phyloP scores from a whole-genome alignment of 2,888 invertebrate species.

The Lottia gigantea region DNA sequence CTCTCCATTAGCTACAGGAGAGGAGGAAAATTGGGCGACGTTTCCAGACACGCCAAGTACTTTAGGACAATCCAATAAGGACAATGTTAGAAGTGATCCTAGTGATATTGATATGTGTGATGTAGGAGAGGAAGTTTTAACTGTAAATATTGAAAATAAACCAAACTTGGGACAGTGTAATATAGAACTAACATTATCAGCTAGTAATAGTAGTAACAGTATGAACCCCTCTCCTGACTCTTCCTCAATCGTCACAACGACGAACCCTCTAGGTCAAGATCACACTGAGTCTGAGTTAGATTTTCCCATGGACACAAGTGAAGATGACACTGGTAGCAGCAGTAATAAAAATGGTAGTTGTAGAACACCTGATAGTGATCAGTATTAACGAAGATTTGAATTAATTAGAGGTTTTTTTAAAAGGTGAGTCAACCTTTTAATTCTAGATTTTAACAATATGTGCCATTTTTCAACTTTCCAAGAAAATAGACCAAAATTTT shows the following conservation, averaged over 20 bases:
- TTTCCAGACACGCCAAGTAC: conserved; percentile 28
- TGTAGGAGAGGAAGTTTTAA: conserved; percentile 48
- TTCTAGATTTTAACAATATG: too few relatives aligned
- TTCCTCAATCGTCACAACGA: background rate
- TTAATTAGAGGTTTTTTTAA: background rate
- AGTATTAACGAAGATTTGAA: background rate
- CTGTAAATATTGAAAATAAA: conserved; percentile 46
- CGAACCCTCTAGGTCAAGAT: conserved; percentile 5
- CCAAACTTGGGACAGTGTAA: conserved; percentile 27
- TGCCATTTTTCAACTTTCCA: too few relatives aligned
- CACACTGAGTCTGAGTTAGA: background rate
- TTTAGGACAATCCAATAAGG: background rate
- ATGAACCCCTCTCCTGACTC: background rate
- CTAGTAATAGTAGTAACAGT: conserved; percentile 14
- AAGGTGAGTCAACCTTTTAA: background rate
- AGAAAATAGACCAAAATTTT: too few relatives aligned
- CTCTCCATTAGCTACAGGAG: conserved; percentile 11
- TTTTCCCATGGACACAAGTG: background rate
- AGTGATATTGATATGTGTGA: background rate
- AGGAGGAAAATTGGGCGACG: conserved; percentile 35
- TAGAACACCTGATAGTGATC: conserved; percentile 14
- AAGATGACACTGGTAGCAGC: background rate
- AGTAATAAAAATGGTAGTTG: conserved; percentile 11
- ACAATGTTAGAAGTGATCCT: background rate
- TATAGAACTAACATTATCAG: conserved; percentile 24